Evolutionary conservation across 2,888 invertebrate species (phyloP).

Genomic region (Eudemis profundana): DNA sequence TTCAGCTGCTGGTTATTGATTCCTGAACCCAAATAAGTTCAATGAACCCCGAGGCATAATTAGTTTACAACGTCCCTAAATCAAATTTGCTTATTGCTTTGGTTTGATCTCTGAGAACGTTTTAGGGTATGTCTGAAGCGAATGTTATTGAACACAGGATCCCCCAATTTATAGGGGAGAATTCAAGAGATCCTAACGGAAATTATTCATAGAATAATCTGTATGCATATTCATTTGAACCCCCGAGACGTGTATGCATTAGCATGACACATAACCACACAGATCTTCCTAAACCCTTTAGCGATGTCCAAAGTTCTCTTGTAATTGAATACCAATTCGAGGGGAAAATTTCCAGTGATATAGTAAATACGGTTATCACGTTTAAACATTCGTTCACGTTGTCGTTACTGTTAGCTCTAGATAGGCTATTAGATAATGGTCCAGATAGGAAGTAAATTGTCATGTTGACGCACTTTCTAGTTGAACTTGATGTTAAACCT

Average conservation of each 20-base stretch:
- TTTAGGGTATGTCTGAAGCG: conserved; percentile 10
- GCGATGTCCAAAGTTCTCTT: not conserved
- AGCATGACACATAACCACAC: not conserved
- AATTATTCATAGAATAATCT: conserved; percentile 3
- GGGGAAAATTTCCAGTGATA: conserved; percentile 56
- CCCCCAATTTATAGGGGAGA: conserved; percentile 9
- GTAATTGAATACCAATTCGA: conserved; percentile 18
- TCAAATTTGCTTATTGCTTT: conserved; percentile 5
- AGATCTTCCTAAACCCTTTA: not conserved
- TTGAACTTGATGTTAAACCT: conserved; percentile 44
- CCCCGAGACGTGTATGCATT: conserved; percentile 1
- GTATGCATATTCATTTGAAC: conserved; percentile 23
- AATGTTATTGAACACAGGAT: conserved; percentile 17
- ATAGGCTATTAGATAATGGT: conserved; percentile 52
- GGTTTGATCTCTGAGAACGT: not conserved
- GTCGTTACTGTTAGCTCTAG: conserved; percentile 50
- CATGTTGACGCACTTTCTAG: conserved; percentile 36
- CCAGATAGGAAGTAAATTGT: conserved; percentile 44
- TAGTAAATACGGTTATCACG: conserved; percentile 57
- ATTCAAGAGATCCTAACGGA: conserved; percentile 11
- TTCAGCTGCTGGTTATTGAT: conserved; percentile 1
- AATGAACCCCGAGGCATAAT: conserved; percentile 14
- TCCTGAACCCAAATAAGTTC: conserved; percentile 14
- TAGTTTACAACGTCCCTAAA: conserved; percentile 11
- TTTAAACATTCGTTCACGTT: conserved; percentile 53